phyloP scores from a whole-genome alignment of 2,797 vertebrate genomes.

The Peromyscus nudipes region DNA sequence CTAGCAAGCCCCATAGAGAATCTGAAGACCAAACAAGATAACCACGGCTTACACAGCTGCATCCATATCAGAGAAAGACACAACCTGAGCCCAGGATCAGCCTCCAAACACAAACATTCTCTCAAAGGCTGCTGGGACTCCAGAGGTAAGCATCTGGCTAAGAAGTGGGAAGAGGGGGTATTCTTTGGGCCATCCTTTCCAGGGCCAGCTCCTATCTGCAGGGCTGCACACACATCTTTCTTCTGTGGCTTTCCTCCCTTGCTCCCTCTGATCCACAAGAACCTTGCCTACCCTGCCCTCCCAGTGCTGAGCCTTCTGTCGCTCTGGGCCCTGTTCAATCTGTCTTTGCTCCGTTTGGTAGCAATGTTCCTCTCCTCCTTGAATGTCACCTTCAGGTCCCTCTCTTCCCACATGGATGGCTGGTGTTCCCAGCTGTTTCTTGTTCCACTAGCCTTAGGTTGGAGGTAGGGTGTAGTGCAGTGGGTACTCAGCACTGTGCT shows the following conservation, averaged over 20 bases:
- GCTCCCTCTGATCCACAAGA: constrained; percentile 34
- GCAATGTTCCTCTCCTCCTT: background rate
- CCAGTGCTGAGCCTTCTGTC: constrained; percentile 45
- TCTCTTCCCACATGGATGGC: background rate
- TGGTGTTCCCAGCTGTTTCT: background rate
- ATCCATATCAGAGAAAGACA: constrained; percentile 44
- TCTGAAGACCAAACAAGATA: constrained; percentile 44
- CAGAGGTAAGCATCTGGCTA: background rate
- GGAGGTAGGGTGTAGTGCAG: background rate
- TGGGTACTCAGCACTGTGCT: background rate
- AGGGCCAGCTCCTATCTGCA: background rate
- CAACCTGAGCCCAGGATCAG: constrained; percentile 56
- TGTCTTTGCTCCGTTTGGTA: background rate
- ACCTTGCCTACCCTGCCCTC: background rate
- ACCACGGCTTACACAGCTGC: constrained; percentile 57
- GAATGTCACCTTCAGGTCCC: background rate
- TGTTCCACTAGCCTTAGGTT: background rate
- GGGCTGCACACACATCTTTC: background rate
- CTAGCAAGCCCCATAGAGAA: constrained; percentile 11
- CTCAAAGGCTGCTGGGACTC: background rate
- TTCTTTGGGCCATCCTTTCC: background rate
- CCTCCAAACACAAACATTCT: constrained; percentile 27
- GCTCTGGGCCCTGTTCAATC: background rate
- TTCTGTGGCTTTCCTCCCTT: constrained; percentile 1
- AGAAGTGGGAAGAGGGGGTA: background rate